phyloP scores from a whole-genome alignment of 2,113 vertebrate species.

The Setophaga coronata region DNA sequence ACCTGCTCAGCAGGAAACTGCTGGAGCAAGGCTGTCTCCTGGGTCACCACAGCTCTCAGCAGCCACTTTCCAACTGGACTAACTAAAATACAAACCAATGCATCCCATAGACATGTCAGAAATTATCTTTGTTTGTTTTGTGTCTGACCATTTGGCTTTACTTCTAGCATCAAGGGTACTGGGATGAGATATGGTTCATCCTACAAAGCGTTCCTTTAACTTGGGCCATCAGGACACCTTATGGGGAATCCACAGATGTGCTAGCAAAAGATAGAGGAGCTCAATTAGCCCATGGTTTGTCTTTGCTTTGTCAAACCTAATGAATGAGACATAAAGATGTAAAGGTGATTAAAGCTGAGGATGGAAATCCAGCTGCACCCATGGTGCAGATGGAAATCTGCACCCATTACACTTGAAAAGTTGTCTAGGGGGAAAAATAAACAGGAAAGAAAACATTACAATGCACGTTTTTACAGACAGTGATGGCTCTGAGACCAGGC shows the following conservation, averaged over 20 bases:
- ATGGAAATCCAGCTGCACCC: not conserved
- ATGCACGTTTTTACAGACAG: not conserved
- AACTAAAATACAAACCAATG: not conserved
- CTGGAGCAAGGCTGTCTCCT: not conserved
- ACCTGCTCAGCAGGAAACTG: not conserved
- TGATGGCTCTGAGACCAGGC: not conserved
- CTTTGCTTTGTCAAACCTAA: not conserved
- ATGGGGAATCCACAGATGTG: not conserved
- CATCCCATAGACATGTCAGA: not conserved
- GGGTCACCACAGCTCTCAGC: not conserved
- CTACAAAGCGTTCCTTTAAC: not conserved
- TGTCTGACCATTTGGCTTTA: not conserved
- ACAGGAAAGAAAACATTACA: not conserved
- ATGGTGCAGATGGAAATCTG: not conserved
- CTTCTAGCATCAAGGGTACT: not conserved
- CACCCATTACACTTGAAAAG: not conserved
- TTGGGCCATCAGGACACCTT: not conserved
- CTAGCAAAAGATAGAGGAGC: not conserved
- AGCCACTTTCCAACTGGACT: not conserved
- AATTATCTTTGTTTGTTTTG: not conserved
- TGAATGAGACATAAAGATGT: not conserved
- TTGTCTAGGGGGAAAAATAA: not conserved
- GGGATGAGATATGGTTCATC: rapidly evolving
- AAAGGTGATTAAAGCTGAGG: not conserved
- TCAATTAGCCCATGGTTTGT: not conserved